These are phyloP conservation scores for Tenthredo scrophulariae DNA, from an alignment of 2,888 invertebrate species.

Conservation along the genomic window DNA sequence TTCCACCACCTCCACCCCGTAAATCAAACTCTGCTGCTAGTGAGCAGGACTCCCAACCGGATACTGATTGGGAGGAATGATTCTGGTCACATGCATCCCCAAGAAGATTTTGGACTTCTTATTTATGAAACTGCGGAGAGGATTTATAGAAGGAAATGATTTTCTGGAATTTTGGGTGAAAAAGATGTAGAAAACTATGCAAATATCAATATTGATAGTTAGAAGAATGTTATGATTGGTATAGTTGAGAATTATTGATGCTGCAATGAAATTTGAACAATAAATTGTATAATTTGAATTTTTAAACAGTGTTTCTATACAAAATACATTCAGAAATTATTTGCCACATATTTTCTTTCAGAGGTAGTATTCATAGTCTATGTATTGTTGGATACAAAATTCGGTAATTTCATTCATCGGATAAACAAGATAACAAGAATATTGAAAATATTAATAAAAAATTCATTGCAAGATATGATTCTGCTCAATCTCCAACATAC, in stretches of 20 bases:
- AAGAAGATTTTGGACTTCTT: background rate
- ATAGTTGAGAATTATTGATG: background rate
- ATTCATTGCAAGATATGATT: background rate
- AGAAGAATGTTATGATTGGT: background rate
- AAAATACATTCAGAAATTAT: background rate
- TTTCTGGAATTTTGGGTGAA: background rate
- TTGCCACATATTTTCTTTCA: background rate
- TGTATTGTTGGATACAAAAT: background rate
- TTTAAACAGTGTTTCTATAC: background rate
- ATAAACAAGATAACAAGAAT: background rate
- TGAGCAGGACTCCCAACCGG: slow-evolving; percentile 76
- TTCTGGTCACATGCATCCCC: background rate
- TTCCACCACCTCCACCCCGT: slow-evolving; percentile 87
- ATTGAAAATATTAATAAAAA: slow-evolving; percentile 26
- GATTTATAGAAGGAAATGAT: background rate
- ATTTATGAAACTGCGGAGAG: background rate
- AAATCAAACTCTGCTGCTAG: slow-evolving; percentile 77
- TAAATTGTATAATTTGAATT: slow-evolving; percentile 20
- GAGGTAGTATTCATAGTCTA: background rate
- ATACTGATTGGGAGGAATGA: slow-evolving; percentile 83
- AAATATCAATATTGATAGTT: background rate
- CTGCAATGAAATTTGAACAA: background rate
- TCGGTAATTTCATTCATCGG: background rate
- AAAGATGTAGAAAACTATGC: background rate
- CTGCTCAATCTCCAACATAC: background rate